Evolutionary conservation across 2,113 vertebrate genomes (phyloP), one percentile per base, ranked within the genome.

Genomic region (Bolborhynchus lineola): DNA sequence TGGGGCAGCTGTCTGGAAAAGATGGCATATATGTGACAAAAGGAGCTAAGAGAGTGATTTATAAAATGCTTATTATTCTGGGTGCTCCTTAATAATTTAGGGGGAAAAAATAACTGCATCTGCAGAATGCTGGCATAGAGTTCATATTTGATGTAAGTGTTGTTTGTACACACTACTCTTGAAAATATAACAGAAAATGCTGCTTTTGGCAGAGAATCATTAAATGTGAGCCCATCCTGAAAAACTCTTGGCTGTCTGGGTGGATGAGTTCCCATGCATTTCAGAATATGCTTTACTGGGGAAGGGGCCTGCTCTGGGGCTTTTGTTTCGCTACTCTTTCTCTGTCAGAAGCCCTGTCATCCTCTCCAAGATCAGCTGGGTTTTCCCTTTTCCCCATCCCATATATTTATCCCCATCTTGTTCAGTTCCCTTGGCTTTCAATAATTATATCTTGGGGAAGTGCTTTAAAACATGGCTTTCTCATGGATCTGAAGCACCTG

Each of bases 1-100:
- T 86, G 62, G 47, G 70, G 9, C 65, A 86, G 62, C 77, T 88
- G 63, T 50, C 62, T 91, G 88, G 39, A 82, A 84, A 82, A 96
- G 74, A 62, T 63, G 37, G 47, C 49, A 41, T 31, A 11, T 69
- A 39, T 53, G 53, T 67, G 57, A 89, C 85, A 78, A 50, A 88
- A 87, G 25, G 52, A 72, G 60, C 42, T 68, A 68, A 44, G 62
- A 86, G 50, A 79, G 33, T 79, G 88, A 89, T 82, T 86, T 95
- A 79, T 72, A 42, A 88, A 92, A 86, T 59, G 49, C 31, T 76
- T 35, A 59, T 59, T 59, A 35, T 59, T 59, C 33, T 35, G 52
- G 35, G 28, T 64, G n/a, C 37, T 57, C 16, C 50, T 84, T 52
- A 78, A 50, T 60, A 3, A 4, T 47, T 35, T 35, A n/a, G n/a